Base-by-base conservation (phyloP, 2,888 invertebrate species). In the Isoperla grammatica region DNA sequence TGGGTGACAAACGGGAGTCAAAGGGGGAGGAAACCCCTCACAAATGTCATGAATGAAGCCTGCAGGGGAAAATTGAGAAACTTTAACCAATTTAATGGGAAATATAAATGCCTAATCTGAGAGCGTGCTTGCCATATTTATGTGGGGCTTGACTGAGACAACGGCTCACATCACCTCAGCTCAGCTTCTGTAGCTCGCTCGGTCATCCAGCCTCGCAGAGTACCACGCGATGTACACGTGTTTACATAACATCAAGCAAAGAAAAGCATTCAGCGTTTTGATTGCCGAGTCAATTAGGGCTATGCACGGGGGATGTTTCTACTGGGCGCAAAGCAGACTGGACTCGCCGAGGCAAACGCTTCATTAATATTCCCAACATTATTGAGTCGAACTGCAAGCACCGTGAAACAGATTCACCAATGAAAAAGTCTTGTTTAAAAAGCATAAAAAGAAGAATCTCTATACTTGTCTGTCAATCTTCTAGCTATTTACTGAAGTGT, bases 81-180 rank as follows among this genome's bases (percentile, higher is more conserved):
- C 63, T 61, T 62, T 61, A 59, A 60, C 61, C 61, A 60, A 60
- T 64, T 64, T 63, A 61, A 63, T 61, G 60, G 61, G 60, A 64
- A 63, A 63, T 63, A 63, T 64, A 64, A 64, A 64, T 64, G 64
- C 46, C 62, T 62, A 62, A 64, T 64, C 62, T 61, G 60, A 42
- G 58, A 50, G 59, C 62, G 62, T 63, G 64, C 62, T 50, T 53
- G 62, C 59, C 60, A 64, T 62, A 59, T 59, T 61, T 62, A 64
- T 64, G 57, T 42, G 42, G 57, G 48, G 39, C 23, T 42, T 12
- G 19, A 13, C 50, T 50, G 29, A 29, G 29, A 29, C 29, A 29
- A 29, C 29, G n/a, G n/a, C n/a, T n/a, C n/a, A 29, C 8, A 8
- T 29, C 29, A 29, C 29, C 29, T 8, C 29, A 29, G 29, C 29